Evolutionary conservation across 2,113 vertebrate genomes (phyloP), one percentile per base, ranked within the genome.

Genomic region (Chitala chitala): DNA sequence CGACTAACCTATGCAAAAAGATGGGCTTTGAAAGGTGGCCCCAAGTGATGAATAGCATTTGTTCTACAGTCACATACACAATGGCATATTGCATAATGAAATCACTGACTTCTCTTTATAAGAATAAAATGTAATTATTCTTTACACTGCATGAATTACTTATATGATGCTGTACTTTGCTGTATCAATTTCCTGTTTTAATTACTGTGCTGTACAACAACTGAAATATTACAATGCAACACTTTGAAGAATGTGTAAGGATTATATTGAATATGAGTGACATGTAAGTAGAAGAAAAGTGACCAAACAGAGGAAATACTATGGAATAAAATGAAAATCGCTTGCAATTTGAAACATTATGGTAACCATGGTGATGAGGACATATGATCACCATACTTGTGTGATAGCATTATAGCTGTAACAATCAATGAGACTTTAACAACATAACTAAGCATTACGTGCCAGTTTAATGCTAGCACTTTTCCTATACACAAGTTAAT

Each of bases 381-480:
- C 59, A 36, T 3, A 38, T 17, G 33, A 63, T n/a, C 17, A 38
- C n/a, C 33, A 13, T 33, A 36, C 31, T 36, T 63, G 24, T 33
- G 59, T 33, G 33, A 63, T 63, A n/a, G 59, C 6, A 63, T 38
- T 38, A 36, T 63, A 63, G 59, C 31, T 63, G 38, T 63, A 29
- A 63, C n/a, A 63, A 63, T 63, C 31, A 5, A 63, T 63, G n/a
- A 6, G 38, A 36, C 6, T 38, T 63, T 38, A 38, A 63, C 33
- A 8, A 20, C 38, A 38, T 33, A 38, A 7, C 17, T 3, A 8
- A 63, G 17, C 15, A 13, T 38, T 31, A 63, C 31, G 59, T 36
- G 38, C 33, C 38, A n/a, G 59, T 63, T 26, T 36, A n/a, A 33
- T 33, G 10, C 59, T 38, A 6, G 26, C 59, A 63, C 33, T 63